A percentile compares a stretch with the other conserved stretches of the same genome.
phyloP scores from a whole-genome alignment of 2,113 vertebrate genomes.

The Nanorana parkeri region DNA sequence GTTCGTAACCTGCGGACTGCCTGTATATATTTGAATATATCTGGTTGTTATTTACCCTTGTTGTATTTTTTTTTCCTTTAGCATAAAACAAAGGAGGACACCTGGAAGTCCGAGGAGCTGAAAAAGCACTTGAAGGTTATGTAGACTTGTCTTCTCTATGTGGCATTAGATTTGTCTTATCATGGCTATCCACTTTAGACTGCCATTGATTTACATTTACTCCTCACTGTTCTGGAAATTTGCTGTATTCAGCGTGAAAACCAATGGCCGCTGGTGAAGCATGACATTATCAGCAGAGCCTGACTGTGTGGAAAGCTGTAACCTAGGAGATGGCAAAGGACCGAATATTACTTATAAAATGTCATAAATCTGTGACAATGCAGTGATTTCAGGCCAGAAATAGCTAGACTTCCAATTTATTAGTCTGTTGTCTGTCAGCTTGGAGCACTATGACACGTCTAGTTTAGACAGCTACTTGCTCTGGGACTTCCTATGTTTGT shows the following conservation, averaged over 20 bases:
- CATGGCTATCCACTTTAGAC: background rate
- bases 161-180: background rate
- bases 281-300: background rate
- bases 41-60: no score
- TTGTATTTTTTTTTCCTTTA: background rate
- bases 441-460: background rate
- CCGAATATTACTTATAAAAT: background rate
- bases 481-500: background rate
- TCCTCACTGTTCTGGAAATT: background rate
- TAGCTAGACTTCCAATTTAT: background rate
- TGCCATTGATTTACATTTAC: background rate
- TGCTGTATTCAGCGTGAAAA: background rate
- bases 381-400: background rate
- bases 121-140: constrained; percentile 81
- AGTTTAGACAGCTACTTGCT: background rate
- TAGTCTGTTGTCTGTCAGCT: constrained; percentile 3
- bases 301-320: background rate
- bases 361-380: background rate
- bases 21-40: no score
- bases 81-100: constrained; percentile 87
- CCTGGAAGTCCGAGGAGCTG: constrained; percentile 91
- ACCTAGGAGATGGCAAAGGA: constrained; percentile 6
- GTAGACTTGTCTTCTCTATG: background rate
- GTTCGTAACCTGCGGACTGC: no score
- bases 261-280: background rate